Percentiles rank a stretch among this genome's conserved stretches.
Evolutionary conservation across 2,113 vertebrate genomes (phyloP).

Genomic region (Tretioscincus oriximinensis): DNA sequence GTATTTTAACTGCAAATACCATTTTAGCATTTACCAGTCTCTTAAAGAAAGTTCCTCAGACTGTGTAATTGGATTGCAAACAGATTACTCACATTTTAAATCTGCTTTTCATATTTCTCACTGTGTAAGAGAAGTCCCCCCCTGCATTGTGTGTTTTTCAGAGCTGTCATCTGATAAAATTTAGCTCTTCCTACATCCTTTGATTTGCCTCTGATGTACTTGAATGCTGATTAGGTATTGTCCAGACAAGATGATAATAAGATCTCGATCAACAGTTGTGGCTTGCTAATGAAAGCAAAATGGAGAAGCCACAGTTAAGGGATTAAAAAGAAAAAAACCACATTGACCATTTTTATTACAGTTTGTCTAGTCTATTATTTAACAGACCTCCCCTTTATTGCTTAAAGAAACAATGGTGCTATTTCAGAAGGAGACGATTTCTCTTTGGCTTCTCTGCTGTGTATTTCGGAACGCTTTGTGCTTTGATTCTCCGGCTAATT

Average conservation of each 20-base stretch:
- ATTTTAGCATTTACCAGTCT: no score
- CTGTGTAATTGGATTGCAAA: not conserved
- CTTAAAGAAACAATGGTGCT: constrained; percentile 60
- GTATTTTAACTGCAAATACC: not conserved
- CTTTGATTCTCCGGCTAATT: constrained; percentile 58
- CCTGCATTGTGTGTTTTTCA: constrained; percentile 51
- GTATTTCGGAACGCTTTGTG: constrained; percentile 47
- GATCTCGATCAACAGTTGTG: constrained; percentile 64
- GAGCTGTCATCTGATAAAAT: constrained; percentile 55
- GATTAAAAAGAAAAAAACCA: constrained; percentile 45
- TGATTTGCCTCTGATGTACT: constrained; percentile 52
- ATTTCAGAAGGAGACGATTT: constrained; percentile 58
- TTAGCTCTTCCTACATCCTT: constrained; percentile 51
- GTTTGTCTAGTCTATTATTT: constrained; percentile 63
- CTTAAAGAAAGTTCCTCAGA: not conserved
- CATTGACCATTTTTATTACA: constrained; percentile 57
- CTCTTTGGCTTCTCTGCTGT: constrained; percentile 45
- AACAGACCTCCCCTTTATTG: constrained; percentile 60
- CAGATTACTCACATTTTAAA: constrained; percentile 13
- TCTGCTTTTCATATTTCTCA: constrained; percentile 44
- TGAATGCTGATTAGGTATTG: constrained; percentile 58
- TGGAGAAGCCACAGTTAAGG: constrained; percentile 54
- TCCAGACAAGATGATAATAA: constrained; percentile 59
- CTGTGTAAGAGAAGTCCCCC: constrained; percentile 41
- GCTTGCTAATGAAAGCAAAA: constrained; percentile 66